Conservation (phyloP, 2,888 invertebrate species). For the Sarcophaga subvicina region DNA sequence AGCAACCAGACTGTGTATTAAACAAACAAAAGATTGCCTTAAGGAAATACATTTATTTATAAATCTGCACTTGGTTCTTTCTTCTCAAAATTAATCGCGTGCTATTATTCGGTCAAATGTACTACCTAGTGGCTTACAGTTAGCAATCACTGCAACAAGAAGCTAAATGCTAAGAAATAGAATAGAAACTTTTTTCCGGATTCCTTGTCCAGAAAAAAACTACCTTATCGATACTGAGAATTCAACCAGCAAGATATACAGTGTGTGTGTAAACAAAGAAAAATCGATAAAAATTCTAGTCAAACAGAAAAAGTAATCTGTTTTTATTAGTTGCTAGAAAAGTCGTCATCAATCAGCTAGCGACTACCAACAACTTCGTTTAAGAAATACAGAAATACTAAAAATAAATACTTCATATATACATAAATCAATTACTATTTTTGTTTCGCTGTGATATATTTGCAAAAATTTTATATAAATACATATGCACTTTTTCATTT, state of each 20-base stretch:
- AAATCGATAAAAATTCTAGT: slow-evolving; percentile 73
- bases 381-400: neutral
- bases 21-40: slow-evolving; percentile 16
- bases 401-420: neutral
- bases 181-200: neutral
- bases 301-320: slow-evolving; percentile 50
- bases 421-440: neutral
- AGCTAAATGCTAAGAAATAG: slow-evolving; percentile 41
- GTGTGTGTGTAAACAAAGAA: slow-evolving; percentile 7
- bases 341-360: neutral
- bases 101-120: slow-evolving; percentile 77
- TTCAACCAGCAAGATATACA: neutral
- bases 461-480: neutral
- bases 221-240: neutral
- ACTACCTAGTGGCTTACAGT: slow-evolving; percentile 79
- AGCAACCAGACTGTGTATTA: neutral
- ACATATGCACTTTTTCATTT: neutral
- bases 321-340: slow-evolving; percentile 27
- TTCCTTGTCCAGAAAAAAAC: neutral
- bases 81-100: slow-evolving; percentile 74
- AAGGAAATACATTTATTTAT: neutral
- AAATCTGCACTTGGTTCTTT: neutral
- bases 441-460: neutral
- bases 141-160: slow-evolving; percentile 74
- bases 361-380: neutral